phyloP scores from a whole-genome alignment of 2,888 invertebrate genomes.

The Idaea aversata region DNA sequence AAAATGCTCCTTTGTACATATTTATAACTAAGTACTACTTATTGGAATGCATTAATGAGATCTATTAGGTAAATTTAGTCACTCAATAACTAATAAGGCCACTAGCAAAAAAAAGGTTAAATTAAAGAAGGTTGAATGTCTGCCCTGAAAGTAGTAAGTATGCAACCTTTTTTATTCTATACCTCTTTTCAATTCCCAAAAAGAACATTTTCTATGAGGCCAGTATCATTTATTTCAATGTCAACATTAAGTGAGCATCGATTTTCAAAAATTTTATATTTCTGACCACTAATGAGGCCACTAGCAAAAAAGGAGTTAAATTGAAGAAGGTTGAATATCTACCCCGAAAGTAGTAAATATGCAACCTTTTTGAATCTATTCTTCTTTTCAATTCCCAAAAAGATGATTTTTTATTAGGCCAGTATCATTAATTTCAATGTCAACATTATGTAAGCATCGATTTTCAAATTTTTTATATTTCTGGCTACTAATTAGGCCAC shows the following conservation, averaged over 20 bases:
- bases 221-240: neutral
- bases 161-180: neutral
- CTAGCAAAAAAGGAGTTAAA: too few relatives aligned
- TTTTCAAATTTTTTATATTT: conserved; percentile 24
- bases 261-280: conserved; percentile 14
- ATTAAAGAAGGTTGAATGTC: too few relatives aligned
- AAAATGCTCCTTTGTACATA: conserved; percentile 5
- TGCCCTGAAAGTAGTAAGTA: neutral
- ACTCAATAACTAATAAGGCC: too few relatives aligned
- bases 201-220: neutral
- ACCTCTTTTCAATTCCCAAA: neutral
- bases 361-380: neutral
- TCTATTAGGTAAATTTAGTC: neutral
- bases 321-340: too few relatives aligned
- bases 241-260: neutral
- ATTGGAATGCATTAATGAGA: conserved; percentile 4
- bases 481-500: conserved; percentile 43
- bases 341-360: too few relatives aligned
- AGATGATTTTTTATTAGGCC: neutral
- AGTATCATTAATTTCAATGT: neutral
- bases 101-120: too few relatives aligned
- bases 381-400: neutral
- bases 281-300: conserved; percentile 45
- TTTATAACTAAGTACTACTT: conserved; percentile 5
- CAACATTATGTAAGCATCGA: neutral